Conservation (phyloP, 2,888 invertebrate genomes). For the Parnassius mnemosyne region DNA sequence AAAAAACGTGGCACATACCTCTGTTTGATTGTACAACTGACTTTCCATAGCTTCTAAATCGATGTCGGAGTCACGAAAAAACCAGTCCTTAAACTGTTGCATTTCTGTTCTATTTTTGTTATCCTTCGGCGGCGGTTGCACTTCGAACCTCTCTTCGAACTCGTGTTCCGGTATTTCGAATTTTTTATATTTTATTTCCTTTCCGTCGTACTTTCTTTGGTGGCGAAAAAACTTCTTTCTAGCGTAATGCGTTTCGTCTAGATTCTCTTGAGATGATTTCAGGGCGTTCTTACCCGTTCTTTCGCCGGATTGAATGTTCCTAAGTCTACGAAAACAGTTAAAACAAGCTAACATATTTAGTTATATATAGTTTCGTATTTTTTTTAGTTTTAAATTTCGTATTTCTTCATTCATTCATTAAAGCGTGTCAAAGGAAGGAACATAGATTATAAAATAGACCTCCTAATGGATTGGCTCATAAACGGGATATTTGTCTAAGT, state of each 20-base stretch:
- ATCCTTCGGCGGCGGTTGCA: conserved; percentile 69
- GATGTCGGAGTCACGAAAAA: conserved; percentile 64
- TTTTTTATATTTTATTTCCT: conserved; percentile 40
- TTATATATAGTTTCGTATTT: background rate
- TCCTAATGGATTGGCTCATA: too few species aligned
- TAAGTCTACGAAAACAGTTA: conserved; percentile 42
- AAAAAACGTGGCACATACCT: conserved; percentile 39
- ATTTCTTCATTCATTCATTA: too few species aligned
- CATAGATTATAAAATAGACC: background rate
- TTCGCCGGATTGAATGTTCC: conserved; percentile 66
- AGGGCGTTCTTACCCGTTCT: conserved; percentile 47
- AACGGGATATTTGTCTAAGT: too few species aligned
- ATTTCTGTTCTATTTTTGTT: conserved; percentile 36
- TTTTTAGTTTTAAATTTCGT: too few species aligned
- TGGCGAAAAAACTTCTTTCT: conserved; percentile 71
- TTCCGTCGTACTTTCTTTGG: conserved; percentile 53
- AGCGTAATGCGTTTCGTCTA: conserved; percentile 40
- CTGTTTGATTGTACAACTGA: conserved; percentile 48
- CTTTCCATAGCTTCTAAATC: conserved; percentile 68
- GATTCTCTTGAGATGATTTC: conserved; percentile 42
- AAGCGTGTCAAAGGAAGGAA: too few species aligned
- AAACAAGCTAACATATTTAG: background rate
- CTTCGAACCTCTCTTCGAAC: conserved; percentile 81
- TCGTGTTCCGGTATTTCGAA: conserved; percentile 80
- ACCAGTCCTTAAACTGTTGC: conserved; percentile 62